Evolutionary conservation across 2,888 invertebrate species (phyloP), one percentile per base, ranked within the genome.

Genomic region (Chironomus tentans): DNA sequence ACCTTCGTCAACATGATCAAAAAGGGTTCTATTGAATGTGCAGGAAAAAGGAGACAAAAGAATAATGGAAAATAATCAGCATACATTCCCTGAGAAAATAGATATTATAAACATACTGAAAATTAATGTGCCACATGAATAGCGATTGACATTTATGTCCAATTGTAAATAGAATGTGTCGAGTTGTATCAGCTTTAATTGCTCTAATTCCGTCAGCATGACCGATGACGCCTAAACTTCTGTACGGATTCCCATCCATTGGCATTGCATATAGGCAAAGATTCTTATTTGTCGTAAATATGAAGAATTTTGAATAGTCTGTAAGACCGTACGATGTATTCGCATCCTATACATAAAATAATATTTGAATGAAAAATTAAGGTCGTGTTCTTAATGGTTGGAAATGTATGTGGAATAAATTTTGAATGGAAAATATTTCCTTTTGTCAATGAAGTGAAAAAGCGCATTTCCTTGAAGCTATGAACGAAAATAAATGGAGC

Each of bases 211-310:
- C 86, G 72, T 82, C 80, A 0, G 91, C 90, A 82, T 92, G 91
- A 3, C 88, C 92, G 24, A 90, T 83, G 77, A 90, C 81, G 0
- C 86, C 89, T 0, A 87, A 84, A 78, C 87, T 87, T 79, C 87
- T 88, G 84, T 88, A 91, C 4, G 92, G 92, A 82, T 92, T 92
- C 0, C 92, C 93, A 80, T 91, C 90, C 0, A 90, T 82, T 0
- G 92, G 91, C 80, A 91, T 80, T 77, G 88, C 86, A 81, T 90
- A 89, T 21, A 92, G 81, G 0, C 92, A 92, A 6, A 92, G 86
- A 78, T 89, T 86, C 79, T 87, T 88, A 68, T 87, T 85, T 1
- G 89, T 90, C 15, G 87, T 85, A 80, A 90, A 92, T 46, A 90
- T 82, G 79, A 91, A 81, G 80, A 90, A 91, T 50, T 81, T 79